Percentiles rank a stretch among this genome's conserved stretches.
Conservation (phyloP, 2,113 vertebrate species). For the human (Homo sapiens) region GRCh38 chr6:124522501-124523000, state of each 20-base stretch:
- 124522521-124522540: conserved; percentile 51
- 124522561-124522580: conserved; percentile 73
- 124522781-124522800: conserved; percentile 18
- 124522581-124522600: conserved; percentile 66
- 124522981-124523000: no score
- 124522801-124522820: not conserved
- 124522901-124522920: no score
- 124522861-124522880: no score
- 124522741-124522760: not conserved
- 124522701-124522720: conserved; percentile 32
- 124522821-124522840: not conserved
- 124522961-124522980: no score
- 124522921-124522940: no score
- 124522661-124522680: conserved; percentile 36
- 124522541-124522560: conserved; percentile 79
- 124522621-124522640: conserved; percentile 60
- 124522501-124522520: conserved; percentile 10
- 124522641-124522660: conserved; percentile 42
- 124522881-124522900: no score
- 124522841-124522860: not conserved
- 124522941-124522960: no score
- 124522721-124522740: conserved; percentile 17
- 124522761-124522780: conserved; percentile 41
- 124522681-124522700: not conserved
- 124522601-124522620: conserved; percentile 70